Percentiles rank a stretch among this genome's conserved stretches.
These are phyloP conservation scores for Gallinago media DNA, from an alignment of 2,113 vertebrate species.

Conservation along the genomic window DNA sequence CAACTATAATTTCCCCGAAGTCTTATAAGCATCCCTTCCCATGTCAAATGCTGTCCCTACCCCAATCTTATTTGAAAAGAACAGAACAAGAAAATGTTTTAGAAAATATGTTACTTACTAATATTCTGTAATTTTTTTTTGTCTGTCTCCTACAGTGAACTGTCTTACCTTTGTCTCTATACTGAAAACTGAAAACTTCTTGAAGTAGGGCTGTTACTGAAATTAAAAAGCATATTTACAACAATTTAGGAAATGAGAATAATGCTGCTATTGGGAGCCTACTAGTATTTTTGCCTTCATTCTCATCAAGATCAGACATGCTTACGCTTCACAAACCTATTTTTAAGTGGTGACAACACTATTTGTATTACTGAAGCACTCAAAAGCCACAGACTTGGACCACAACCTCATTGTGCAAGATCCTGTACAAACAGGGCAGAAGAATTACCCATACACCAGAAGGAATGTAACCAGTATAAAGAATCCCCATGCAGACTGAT, in stretches of 20 bases:
- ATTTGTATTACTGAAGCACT: conserved; percentile 33
- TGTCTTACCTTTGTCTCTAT: not conserved
- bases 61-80: not conserved
- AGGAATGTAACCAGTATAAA: conserved; percentile 24
- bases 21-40: not conserved
- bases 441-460: not conserved
- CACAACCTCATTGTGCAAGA: conserved; percentile 37
- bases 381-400: conserved; percentile 16
- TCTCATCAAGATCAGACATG: not conserved
- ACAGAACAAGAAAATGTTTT: not conserved
- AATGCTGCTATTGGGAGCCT: not conserved
- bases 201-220: not conserved
- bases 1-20: not conserved
- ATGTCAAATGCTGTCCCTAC: not conserved
- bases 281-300: not conserved
- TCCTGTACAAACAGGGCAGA: conserved; percentile 11
- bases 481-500: not conserved
- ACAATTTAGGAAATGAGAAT: not conserved
- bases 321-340: not conserved
- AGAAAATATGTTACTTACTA: not conserved
- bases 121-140: not conserved
- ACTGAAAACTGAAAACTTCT: not conserved
- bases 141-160: not conserved
- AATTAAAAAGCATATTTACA: not conserved
- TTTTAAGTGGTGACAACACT: conserved; percentile 44